phyloP scores from a whole-genome alignment of 2,888 invertebrate species.

The Chrysolina haemoptera region DNA sequence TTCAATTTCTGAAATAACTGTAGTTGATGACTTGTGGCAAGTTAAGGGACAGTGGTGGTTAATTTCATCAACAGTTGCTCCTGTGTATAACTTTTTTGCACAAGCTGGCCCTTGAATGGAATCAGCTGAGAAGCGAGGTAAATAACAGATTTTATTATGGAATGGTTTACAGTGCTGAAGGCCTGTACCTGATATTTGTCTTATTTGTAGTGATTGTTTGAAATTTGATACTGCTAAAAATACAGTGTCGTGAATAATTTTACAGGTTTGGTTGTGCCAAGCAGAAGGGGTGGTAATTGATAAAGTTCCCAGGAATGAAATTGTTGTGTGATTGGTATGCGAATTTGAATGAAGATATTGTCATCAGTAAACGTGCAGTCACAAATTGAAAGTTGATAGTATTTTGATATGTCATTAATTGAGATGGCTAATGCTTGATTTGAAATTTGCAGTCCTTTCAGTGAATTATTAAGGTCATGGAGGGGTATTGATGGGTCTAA shows the following conservation, averaged over 20 bases:
- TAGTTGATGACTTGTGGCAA: slow-evolving; percentile 40
- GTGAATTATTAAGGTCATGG: neutral
- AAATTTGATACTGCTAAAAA: slow-evolving; percentile 27
- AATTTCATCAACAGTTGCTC: slow-evolving; percentile 46
- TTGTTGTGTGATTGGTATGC: slow-evolving; percentile 38
- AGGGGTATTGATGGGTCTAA: slow-evolving; percentile 1
- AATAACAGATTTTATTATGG: slow-evolving; percentile 43
- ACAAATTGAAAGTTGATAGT: slow-evolving; percentile 45
- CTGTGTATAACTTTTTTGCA: slow-evolving; percentile 41
- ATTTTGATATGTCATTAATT: slow-evolving; percentile 31
- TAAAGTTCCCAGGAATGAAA: slow-evolving; percentile 37
- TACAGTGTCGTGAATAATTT: slow-evolving; percentile 36
- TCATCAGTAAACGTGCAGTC: slow-evolving; percentile 41
- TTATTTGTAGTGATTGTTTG: slow-evolving; percentile 3
- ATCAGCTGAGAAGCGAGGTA: slow-evolving; percentile 47
- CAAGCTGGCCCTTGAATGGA: slow-evolving; percentile 41
- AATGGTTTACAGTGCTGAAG: slow-evolving; percentile 43
- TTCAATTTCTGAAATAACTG: slow-evolving; percentile 40
- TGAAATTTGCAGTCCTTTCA: neutral
- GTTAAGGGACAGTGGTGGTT: slow-evolving; percentile 41
- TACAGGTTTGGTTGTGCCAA: slow-evolving; percentile 48
- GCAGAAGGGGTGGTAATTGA: slow-evolving; percentile 49
- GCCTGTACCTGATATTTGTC: slow-evolving; percentile 29
- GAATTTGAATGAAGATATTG: slow-evolving; percentile 34
- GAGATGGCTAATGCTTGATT: slow-evolving; percentile 42